Conservation (phyloP, 2,797 vertebrate species). For the Melanotaenia nigrans region DNA sequence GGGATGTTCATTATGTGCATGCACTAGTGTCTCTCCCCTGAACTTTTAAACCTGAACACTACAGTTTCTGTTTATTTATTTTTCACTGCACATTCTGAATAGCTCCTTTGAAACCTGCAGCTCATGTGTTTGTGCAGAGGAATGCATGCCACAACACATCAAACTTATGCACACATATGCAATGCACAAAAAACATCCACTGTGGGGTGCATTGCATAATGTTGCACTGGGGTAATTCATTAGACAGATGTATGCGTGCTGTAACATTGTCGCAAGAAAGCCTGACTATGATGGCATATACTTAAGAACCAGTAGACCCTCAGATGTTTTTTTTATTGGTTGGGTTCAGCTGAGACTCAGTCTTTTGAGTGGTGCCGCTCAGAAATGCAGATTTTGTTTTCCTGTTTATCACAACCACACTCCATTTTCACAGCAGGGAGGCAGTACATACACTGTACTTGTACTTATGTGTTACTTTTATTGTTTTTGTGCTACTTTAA, state of each 20-base stretch:
- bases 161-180: slow-evolving; percentile 41
- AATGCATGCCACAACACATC: slow-evolving; percentile 44
- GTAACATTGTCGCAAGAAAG: slow-evolving; percentile 65
- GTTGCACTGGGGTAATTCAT: slow-evolving; percentile 57
- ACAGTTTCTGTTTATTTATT: slow-evolving; percentile 17
- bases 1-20: slow-evolving; percentile 38
- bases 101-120: slow-evolving; percentile 33
- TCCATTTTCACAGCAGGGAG: background rate
- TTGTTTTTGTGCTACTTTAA: too few relatives aligned
- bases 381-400: slow-evolving; percentile 27
- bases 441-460: background rate
- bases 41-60: slow-evolving; percentile 29
- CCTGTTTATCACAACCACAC: slow-evolving; percentile 2
- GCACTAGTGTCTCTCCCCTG: slow-evolving; percentile 15
- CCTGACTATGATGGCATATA: slow-evolving; percentile 39
- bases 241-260: slow-evolving; percentile 55
- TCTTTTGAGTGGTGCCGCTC: slow-evolving; percentile 21
- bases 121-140: slow-evolving; percentile 34
- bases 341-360: slow-evolving; percentile 27
- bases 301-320: slow-evolving; percentile 20
- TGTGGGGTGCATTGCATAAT: slow-evolving; percentile 48
- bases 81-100: slow-evolving; percentile 6
- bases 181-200: slow-evolving; percentile 29
- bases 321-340: slow-evolving; percentile 32
- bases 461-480: background rate